Evolutionary conservation across 23 tunicate genomes (phyloP).

Genomic region (Corella eumyota): DNA sequence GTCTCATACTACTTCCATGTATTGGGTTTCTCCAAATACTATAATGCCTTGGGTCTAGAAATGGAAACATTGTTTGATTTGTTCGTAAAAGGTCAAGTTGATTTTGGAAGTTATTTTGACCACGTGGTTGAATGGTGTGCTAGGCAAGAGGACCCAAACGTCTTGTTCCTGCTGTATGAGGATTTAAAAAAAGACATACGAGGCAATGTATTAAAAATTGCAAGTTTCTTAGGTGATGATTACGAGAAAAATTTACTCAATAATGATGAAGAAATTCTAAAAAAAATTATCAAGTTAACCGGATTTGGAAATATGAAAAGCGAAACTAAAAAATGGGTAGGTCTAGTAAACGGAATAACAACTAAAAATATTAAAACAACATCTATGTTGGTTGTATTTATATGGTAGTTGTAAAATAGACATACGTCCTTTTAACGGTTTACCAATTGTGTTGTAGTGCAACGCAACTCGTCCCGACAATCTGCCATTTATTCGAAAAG

Average conservation of each 20-base stretch:
- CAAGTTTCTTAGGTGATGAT: conserved; percentile 24
- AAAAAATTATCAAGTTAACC: conserved; percentile 12
- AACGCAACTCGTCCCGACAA: neutral
- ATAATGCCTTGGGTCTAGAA: conserved; percentile 3
- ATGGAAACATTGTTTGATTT: conserved; percentile 21
- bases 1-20: conserved; percentile 29
- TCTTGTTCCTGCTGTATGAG: conserved; percentile 44
- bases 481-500: conserved; percentile 34
- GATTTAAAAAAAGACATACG: conserved; percentile 16
- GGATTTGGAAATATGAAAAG: conserved; percentile 14
- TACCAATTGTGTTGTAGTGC: no score
- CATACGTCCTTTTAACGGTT: no score
- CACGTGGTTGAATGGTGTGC: conserved; percentile 27
- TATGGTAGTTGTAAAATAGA: no score
- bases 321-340: conserved; percentile 13
- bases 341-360: neutral
- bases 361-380: no score
- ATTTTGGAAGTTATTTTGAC: conserved; percentile 12
- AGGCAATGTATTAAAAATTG: conserved; percentile 23
- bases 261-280: conserved; percentile 11
- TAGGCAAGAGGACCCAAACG: conserved; percentile 9
- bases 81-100: conserved; percentile 6
- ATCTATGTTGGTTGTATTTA: no score
- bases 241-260: conserved; percentile 11
- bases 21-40: conserved; percentile 13